phyloP scores from a whole-genome alignment of 2,113 vertebrate genomes.

The Collichthys lucidus region DNA sequence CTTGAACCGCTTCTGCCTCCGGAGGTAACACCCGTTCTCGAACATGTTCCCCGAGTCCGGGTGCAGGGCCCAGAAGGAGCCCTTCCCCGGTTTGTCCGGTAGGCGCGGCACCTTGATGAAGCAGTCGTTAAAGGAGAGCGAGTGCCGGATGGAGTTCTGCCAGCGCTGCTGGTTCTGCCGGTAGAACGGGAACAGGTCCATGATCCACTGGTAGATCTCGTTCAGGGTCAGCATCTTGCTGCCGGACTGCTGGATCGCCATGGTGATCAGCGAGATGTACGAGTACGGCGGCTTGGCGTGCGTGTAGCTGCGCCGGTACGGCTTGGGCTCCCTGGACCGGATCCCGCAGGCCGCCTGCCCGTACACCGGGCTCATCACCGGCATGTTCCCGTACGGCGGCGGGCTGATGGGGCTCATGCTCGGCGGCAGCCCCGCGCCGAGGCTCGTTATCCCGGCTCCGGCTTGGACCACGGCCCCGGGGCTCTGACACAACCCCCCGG shows the following conservation, averaged over 20 bases:
- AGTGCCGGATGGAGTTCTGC: constrained; percentile 97
- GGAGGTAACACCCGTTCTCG: constrained; percentile 95
- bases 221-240: constrained; percentile 94
- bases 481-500: constrained; percentile 86
- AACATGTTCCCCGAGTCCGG: constrained; percentile 98
- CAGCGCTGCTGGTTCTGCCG: constrained; percentile 97
- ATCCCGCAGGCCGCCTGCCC: constrained; percentile 90
- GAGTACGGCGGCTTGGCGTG: constrained; percentile 94
- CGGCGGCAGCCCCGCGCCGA: constrained; percentile 88
- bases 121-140: constrained; percentile 96
- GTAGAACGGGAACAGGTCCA: constrained; percentile 96
- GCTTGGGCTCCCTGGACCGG: constrained; percentile 90
- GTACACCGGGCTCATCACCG: constrained; percentile 90
- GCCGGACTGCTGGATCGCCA: constrained; percentile 94
- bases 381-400: constrained; percentile 73
- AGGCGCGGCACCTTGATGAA: constrained; percentile 95
- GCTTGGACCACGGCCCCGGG: constrained; percentile 86
- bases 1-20: constrained; percentile 96
- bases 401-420: constrained; percentile 91
- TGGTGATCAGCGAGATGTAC: constrained; percentile 89
- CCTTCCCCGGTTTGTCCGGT: constrained; percentile 94
- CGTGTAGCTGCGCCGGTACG: constrained; percentile 93
- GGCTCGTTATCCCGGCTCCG: constrained; percentile 77
- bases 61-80: constrained; percentile 96
- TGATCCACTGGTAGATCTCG: constrained; percentile 98